Evolutionary conservation across 2,888 invertebrate species (phyloP).

Genomic region (Parnassius smintheus): DNA sequence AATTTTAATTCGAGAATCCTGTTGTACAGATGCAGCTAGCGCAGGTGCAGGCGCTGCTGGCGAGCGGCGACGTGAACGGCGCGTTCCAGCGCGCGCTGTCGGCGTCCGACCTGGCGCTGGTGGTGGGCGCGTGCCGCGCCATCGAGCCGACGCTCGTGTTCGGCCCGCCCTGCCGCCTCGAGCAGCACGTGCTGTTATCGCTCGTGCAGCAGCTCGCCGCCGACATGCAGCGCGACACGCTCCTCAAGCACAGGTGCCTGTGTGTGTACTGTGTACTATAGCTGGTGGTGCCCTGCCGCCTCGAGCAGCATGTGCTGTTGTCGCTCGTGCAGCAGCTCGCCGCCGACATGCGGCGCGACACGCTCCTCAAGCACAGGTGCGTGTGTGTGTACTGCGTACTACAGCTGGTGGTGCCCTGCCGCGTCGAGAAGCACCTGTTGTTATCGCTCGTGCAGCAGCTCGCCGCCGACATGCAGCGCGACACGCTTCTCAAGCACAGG

Average conservation of each 20-base stretch:
- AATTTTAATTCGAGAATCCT: no score
- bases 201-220: conserved; percentile 96
- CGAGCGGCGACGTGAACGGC: conserved; percentile 88
- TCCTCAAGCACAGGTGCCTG: conserved; percentile 54
- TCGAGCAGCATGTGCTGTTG: conserved; percentile 93
- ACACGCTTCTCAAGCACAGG: conserved; percentile 59
- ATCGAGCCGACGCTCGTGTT: conserved; percentile 91
- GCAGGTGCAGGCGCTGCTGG: conserved; percentile 85
- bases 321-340: conserved; percentile 95
- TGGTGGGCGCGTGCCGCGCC: conserved; percentile 92
- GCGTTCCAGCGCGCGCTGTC: conserved; percentile 95
- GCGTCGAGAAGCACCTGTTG: conserved; percentile 92
- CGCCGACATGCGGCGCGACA: conserved; percentile 91
- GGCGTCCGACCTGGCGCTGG: conserved; percentile 92
- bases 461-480: conserved; percentile 91
- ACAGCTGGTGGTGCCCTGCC: conserved; percentile 66
- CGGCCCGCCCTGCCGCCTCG: conserved; percentile 85
- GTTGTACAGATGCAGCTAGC: conserved; percentile 79
- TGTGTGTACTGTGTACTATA: conserved; percentile 45
- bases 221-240: conserved; percentile 90
- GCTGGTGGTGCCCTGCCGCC: conserved; percentile 71
- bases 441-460: conserved; percentile 95
- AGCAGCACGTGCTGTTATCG: conserved; percentile 92
- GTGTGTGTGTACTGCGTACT: conserved; percentile 40
- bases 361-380: conserved; percentile 71